Evolutionary conservation across 2,797 vertebrate genomes (phyloP).

Genomic region (Busarellus nigricollis): DNA sequence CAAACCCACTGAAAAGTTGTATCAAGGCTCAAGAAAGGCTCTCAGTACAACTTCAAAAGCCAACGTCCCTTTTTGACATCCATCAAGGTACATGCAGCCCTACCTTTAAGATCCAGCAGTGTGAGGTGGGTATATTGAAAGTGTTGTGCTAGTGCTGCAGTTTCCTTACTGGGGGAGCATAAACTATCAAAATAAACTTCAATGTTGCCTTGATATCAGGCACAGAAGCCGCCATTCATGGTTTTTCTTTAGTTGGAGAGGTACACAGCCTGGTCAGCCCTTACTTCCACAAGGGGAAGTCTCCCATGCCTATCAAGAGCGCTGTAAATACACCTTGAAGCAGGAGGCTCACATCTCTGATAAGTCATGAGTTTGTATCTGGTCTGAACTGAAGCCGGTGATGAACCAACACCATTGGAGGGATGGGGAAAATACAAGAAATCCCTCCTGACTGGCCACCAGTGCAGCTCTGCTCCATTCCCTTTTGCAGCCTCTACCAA

Average conservation of each 20-base stretch:
- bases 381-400: not conserved
- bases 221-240: not conserved
- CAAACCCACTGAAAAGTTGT: not conserved
- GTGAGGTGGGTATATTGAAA: not conserved
- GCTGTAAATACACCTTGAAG: not conserved
- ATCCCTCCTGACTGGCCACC: not conserved
- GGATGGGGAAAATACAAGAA: not conserved
- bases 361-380: not conserved
- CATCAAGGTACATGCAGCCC: not conserved
- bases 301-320: too few species aligned
- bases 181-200: not conserved
- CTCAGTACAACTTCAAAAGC: not conserved
- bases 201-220: not conserved
- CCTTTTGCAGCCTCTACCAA: not conserved
- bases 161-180: not conserved
- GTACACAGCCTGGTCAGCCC: not conserved
- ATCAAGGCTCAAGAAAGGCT: not conserved
- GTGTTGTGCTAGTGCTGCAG: not conserved
- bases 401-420: not conserved
- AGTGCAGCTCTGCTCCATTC: not conserved
- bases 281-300: not conserved
- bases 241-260: not conserved
- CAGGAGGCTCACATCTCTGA: not conserved
- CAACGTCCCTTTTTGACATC: accelerated
- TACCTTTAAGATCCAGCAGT: not conserved